Percentiles rank a stretch among this genome's conserved stretches.
Evolutionary conservation across 2,888 invertebrate species (phyloP).

Genomic region (Diadromus collaris): DNA sequence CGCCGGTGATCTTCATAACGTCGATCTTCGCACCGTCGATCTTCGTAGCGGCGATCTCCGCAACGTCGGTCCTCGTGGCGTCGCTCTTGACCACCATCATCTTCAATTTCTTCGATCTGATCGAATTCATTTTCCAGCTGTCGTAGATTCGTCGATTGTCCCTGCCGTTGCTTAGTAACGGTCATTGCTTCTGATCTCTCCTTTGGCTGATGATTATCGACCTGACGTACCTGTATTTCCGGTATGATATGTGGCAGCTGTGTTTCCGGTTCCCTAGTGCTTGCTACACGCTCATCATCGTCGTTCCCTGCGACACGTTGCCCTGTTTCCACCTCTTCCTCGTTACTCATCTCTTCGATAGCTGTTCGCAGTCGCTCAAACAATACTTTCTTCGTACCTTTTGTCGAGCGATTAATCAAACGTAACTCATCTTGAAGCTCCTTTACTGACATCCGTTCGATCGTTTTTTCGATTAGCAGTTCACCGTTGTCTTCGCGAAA

Average conservation of each 20-base stretch:
- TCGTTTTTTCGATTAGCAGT: background rate
- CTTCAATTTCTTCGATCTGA: background rate
- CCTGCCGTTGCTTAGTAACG: background rate
- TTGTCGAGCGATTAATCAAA: slow-evolving; percentile 4
- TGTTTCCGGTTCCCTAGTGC: background rate
- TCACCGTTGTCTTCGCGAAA: too few relatives aligned
- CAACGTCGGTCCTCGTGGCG: background rate
- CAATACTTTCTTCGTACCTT: background rate
- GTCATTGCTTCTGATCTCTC: background rate
- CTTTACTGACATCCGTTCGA: background rate
- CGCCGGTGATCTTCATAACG: background rate
- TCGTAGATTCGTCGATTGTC: too few relatives aligned
- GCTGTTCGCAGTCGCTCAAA: slow-evolving; percentile 1
- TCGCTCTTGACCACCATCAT: background rate
- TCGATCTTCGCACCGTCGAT: background rate
- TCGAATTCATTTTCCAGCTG: background rate
- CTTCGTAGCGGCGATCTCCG: background rate
- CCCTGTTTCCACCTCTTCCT: background rate
- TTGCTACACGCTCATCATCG: background rate
- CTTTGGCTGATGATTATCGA: too few relatives aligned
- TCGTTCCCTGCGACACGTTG: background rate
- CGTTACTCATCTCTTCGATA: background rate
- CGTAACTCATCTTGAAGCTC: slow-evolving; percentile 4
- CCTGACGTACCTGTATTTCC: too few relatives aligned
- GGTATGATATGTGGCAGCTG: too few relatives aligned